Base-by-base conservation (phyloP, 2,797 vertebrate genomes). In the Gadopsis marmoratus region DNA sequence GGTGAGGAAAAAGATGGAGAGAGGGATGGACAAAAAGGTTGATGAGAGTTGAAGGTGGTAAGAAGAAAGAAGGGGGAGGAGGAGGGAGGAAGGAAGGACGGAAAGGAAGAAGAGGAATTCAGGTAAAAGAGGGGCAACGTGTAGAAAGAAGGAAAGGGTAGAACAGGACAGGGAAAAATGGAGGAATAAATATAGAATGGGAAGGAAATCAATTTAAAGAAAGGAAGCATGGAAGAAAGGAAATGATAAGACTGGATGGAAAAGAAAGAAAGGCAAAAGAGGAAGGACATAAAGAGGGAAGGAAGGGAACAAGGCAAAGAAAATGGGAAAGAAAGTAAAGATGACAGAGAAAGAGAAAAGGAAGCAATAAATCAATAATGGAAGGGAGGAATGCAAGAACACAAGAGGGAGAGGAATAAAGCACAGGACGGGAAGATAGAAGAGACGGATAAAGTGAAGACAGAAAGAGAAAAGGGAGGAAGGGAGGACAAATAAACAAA, bases 1-100 rank as follows among this genome's bases (percentile, higher is more conserved):
- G n/a, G 5, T 65, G 9, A 7, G 62, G 47, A 59, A 56, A 50
- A 41, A 35, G 74, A 62, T 43, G 63, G 70, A 23, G 2, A 71
- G 68, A 50, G 56, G 55, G 63, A 65, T 17, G 71, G 84, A 45
- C 10, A 9, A 43, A 64, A 55, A 26, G 3, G 5, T 35, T 55
- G 45, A 7, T 35, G 13, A 6, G 4, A 60, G 61, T 23, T 48
- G 41, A 31, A 45, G 14, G 50, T 0, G 43, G 7, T 6, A n/a
- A 53, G 11, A 47, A 23, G 35, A 73, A 62, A 43, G 37, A 21
- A 41, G 17, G 17, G 17, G 23, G 35, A 68, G 8, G 13, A 73
- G 19, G 47, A 55, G 13, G 48, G 2, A 48, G 43, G 7, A 23
- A 41, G 17, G 13, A n/a, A 41, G 65, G n/a, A 74, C 59, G 14